Base-by-base conservation (phyloP, 2,888 invertebrate genomes). In the Parnassius glacialis region DNA sequence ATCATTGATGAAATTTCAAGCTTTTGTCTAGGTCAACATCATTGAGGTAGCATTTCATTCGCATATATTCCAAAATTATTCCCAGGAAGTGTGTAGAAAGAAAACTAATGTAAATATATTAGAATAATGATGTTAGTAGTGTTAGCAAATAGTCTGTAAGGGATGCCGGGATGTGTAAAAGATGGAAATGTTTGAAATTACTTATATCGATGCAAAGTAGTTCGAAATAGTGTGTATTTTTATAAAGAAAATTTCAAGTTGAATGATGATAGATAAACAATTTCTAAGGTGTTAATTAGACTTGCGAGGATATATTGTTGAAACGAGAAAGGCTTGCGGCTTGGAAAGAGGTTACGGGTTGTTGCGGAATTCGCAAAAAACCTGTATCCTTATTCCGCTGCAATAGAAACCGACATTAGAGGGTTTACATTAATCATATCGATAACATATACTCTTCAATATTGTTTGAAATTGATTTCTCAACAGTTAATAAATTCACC, bases 1-100 rank as follows among this genome's bases (percentile, higher is more conserved):
- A 79, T 89, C 90, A 90, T 90, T 90, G 90, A 89, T 90, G 87
- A 88, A 90, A 89, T 88, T 87, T 87, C 86, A 85, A 87, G 85
- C 85, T 85, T 86, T 66, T 72, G 73, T 70, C 73, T 76, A 76
- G 76, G 80, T 79, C 78, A 56, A 63, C 82, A 82, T 84, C 81
- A 71, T 80, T 74, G 65, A 74, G 70, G 68, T 74, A 68, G 68
- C 65, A 72, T 75, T 73, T 65, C 67, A 68, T 71, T 71, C 66
- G 64, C 70, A 70, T 72, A 75, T 74, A 78, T 73, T 76, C 69
- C 70, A 78, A 68, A 75, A 80, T 70, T 74, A 72, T 77, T 75
- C 75, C 75, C 90, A 90, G 90, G 89, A 90, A 90, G 89, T 89
- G 89, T 88, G 74, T 83, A 84, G 80, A 79, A 78, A 78, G 75